A percentile compares a stretch with the other conserved stretches of the same genome.
Evolutionary conservation across 2,113 vertebrate species (phyloP).

Genomic region (Atherinomorus stipes): DNA sequence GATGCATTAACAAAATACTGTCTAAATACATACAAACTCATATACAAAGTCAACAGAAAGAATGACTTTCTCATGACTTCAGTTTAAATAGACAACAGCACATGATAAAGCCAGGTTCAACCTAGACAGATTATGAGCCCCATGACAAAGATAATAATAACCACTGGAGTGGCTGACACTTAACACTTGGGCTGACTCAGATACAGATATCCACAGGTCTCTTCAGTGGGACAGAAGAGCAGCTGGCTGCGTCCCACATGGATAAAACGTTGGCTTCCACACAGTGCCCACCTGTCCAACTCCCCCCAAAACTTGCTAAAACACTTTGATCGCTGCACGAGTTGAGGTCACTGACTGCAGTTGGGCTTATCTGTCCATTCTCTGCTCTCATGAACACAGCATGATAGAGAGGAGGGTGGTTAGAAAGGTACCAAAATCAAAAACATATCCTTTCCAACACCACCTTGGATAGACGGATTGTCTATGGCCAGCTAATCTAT

Average conservation of each 20-base stretch:
- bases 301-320: conserved; percentile 33
- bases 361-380: conserved; percentile 59
- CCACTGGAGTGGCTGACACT: conserved; percentile 42
- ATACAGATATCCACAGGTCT: conserved; percentile 42
- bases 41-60: conserved; percentile 20
- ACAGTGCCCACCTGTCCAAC: conserved; percentile 50
- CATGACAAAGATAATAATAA: conserved; percentile 68
- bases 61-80: conserved; percentile 33
- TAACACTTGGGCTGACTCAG: conserved; percentile 37
- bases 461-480: conserved; percentile 6
- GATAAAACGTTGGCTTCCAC: conserved; percentile 24
- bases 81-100: conserved; percentile 45
- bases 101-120: conserved; percentile 32
- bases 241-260: conserved; percentile 50
- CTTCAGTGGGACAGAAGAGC: conserved; percentile 38
- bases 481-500: not conserved
- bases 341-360: conserved; percentile 48
- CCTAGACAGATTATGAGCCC: conserved; percentile 39
- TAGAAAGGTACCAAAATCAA: conserved; percentile 63
- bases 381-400: conserved; percentile 37
- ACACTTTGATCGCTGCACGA: conserved; percentile 12
- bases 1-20: not conserved
- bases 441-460: conserved; percentile 24
- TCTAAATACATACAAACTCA: not conserved
- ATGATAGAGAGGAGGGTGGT: conserved; percentile 47